phyloP scores from a whole-genome alignment of 2,888 invertebrate species.

The Scaptomyza flava region DNA sequence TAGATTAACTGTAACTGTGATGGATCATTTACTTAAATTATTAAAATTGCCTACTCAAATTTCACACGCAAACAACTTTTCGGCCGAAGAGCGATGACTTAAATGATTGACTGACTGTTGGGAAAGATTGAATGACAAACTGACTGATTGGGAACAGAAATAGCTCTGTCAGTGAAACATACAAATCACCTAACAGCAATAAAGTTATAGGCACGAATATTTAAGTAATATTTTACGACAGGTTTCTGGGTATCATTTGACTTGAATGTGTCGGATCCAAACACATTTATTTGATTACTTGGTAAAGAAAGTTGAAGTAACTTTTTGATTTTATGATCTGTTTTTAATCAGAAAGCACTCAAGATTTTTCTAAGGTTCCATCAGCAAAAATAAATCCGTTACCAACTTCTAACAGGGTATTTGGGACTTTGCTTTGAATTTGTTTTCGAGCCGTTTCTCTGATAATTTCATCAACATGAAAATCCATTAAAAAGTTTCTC shows the following conservation, averaged over 20 bases:
- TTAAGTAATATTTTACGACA: neutral
- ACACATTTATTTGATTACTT: neutral
- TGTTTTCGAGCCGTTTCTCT: slow-evolving; percentile 33
- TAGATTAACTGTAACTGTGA: slow-evolving; percentile 83
- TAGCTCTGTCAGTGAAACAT: slow-evolving; percentile 4
- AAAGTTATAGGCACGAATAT: neutral
- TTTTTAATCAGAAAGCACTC: neutral
- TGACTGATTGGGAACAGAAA: slow-evolving; percentile 15
- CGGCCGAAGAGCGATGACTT: slow-evolving; percentile 3
- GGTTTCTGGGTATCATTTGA: neutral
- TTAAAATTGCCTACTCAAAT: slow-evolving; percentile 79
- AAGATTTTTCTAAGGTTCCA: neutral
- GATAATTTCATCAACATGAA: slow-evolving; percentile 76
- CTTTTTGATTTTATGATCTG: neutral
- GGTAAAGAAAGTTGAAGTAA: no score
- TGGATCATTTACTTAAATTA: slow-evolving; percentile 83
- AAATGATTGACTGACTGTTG: slow-evolving; percentile 55
- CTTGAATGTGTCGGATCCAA: no score
- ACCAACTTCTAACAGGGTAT: slow-evolving; percentile 15
- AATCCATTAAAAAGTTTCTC: slow-evolving; percentile 79
- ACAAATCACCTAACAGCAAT: slow-evolving; percentile 23
- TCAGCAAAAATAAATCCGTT: neutral
- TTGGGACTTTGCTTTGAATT: slow-evolving; percentile 5
- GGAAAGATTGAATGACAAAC: slow-evolving; percentile 55
- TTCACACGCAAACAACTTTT: slow-evolving; percentile 54